These are phyloP conservation scores for Neodiprion virginianus DNA, from an alignment of 1,140 invertebrate species.

Conservation along the genomic window DNA sequence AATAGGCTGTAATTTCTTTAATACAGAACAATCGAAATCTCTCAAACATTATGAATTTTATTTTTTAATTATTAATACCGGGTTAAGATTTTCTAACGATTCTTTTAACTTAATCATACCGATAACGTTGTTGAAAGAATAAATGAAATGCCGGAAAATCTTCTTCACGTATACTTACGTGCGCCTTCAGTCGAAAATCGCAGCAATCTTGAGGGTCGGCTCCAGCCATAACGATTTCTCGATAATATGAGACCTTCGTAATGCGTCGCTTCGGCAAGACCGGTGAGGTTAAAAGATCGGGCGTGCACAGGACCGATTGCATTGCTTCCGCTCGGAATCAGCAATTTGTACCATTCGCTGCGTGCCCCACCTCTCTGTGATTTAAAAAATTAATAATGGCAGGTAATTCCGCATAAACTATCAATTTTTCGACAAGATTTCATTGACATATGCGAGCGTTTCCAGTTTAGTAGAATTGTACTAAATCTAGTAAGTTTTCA, in stretches of 20 bases:
- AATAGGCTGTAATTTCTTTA: no score
- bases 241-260: constrained; percentile 76
- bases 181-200: constrained; percentile 71
- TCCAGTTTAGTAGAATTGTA: no score
- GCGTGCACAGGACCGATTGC: constrained; percentile 69
- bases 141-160: constrained; percentile 11
- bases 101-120: background rate
- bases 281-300: constrained; percentile 71
- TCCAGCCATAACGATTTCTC: constrained; percentile 76
- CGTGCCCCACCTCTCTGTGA: constrained; percentile 46
- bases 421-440: no score
- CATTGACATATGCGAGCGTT: no score
- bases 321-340: constrained; percentile 69
- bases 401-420: no score
- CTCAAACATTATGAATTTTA: constrained; percentile 1
- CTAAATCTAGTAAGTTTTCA: no score
- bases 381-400: background rate
- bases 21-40: constrained; percentile 1
- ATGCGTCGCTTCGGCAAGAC: constrained; percentile 68
- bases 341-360: constrained; percentile 71
- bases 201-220: constrained; percentile 68
- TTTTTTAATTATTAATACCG: background rate
- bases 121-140: background rate
- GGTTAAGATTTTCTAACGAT: background rate
- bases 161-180: constrained; percentile 54